These are phyloP conservation scores for Nyctereutes procyonoides DNA, from an alignment of 2,113 vertebrate genomes.

Conservation along the genomic window DNA sequence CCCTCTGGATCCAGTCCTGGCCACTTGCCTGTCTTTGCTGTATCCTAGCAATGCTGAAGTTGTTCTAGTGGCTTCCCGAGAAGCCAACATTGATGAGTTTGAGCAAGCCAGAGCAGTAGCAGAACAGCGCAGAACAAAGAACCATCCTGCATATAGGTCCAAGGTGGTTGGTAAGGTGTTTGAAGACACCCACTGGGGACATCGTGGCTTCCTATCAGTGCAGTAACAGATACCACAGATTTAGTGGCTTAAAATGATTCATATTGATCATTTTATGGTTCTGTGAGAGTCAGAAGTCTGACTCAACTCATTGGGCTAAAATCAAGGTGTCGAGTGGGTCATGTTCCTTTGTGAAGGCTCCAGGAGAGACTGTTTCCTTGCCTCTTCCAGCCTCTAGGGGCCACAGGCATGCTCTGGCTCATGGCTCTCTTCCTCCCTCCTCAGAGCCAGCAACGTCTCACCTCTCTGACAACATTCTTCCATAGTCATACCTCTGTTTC, in stretches of 20 bases:
- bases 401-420: not conserved
- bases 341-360: not conserved
- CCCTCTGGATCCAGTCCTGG: not conserved
- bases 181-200: not conserved
- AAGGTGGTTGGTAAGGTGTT: not conserved
- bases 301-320: not conserved
- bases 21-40: not conserved
- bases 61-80: not conserved
- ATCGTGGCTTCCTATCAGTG: not conserved
- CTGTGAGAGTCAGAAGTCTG: not conserved
- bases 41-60: not conserved
- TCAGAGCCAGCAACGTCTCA: not conserved
- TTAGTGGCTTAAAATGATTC: not conserved
- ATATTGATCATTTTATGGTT: not conserved
- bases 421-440: rapidly evolving
- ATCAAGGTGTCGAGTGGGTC: not conserved
- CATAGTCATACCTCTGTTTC: not conserved
- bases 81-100: not conserved
- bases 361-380: not conserved
- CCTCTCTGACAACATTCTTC: not conserved
- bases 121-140: not conserved
- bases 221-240: not conserved
- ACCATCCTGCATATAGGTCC: not conserved
- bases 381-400: not conserved
- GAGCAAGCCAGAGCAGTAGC: not conserved